Evolutionary conservation across 2,888 invertebrate genomes (phyloP), one percentile per base, ranked within the genome.

Genomic region (Scelioninae gen. 1): DNA sequence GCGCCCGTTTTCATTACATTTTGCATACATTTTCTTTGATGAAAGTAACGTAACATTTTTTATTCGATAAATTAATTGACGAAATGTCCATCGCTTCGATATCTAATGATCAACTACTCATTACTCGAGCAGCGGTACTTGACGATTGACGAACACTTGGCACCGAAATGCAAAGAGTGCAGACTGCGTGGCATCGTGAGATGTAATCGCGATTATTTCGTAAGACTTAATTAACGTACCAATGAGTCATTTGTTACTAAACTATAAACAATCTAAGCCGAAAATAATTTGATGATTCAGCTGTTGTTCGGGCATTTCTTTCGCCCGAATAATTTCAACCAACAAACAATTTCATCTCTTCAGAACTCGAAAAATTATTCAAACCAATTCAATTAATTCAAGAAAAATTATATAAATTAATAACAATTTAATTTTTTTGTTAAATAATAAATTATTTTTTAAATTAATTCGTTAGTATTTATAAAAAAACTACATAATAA

Each of bases 111-210:
- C 31, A 45, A 34, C 13, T 11, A n/a, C 11, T 10, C 23, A 16
- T 1, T 80, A 65, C 83, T 84, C 15, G 16, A 84, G 84, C 82
- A 63, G 7, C 51, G 43, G 58, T 58, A 71, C 77, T 82, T 68
- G 60, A 79, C 62, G 72, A 83, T 79, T 86, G 79, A 80, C 72
- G 83, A 84, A 85, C 51, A 63, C 58, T 83, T 87, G 86, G 85
- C 85, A 84, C 43, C 53, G 45, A n/a, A 9, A 45, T 75, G 74
- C 66, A 62, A 84, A 82, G 79, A 86, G 74, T 81, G 83, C 82
- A 88, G 88, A 89, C 88, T 78, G 89, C 87, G 77, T 85, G 89
- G 89, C 88, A 88, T 85, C 87, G 77, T 69, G 68, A 74, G 79
- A 74, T 82, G 72, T 55, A 69, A 68, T 51, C 62, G 34, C 13